phyloP scores from a whole-genome alignment of 2,888 invertebrate genomes.

The Dasypolia templi region DNA sequence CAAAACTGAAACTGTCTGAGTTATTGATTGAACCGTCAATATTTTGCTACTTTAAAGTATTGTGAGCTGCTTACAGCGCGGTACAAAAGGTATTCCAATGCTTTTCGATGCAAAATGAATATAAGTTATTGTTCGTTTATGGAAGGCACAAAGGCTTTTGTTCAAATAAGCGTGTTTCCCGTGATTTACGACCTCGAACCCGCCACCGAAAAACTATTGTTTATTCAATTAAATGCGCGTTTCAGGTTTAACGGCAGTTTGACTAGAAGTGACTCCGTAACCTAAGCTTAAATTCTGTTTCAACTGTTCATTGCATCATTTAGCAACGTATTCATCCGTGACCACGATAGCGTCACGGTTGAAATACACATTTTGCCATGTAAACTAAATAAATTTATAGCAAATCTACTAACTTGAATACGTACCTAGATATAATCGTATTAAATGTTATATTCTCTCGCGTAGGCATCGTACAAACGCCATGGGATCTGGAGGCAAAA shows the following conservation, averaged over 20 bases:
- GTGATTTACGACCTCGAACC: slow-evolving; percentile 72
- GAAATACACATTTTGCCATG: neutral
- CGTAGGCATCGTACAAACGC: slow-evolving; percentile 10
- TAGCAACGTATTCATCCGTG: too few species aligned
- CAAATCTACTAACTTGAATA: neutral
- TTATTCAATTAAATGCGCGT: slow-evolving; percentile 72
- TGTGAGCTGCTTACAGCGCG: slow-evolving; percentile 26
- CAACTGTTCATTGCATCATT: neutral
- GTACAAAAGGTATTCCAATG: slow-evolving; percentile 48
- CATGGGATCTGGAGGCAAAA: too few species aligned
- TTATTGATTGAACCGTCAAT: slow-evolving; percentile 33
- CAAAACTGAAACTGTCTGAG: slow-evolving; percentile 16
- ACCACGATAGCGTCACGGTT: neutral
- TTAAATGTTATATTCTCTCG: neutral
- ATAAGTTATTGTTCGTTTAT: slow-evolving; percentile 64
- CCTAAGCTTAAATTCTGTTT: slow-evolving; percentile 10
- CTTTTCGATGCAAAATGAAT: slow-evolving; percentile 53
- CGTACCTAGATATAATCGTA: too few species aligned
- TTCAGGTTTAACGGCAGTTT: slow-evolving; percentile 57
- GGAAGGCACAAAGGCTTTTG: slow-evolving; percentile 63
- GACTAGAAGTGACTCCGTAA: slow-evolving; percentile 19
- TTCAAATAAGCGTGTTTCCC: slow-evolving; percentile 69
- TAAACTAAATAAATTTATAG: too few species aligned
- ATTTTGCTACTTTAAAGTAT: slow-evolving; percentile 27
- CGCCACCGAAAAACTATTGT: slow-evolving; percentile 72